Evolutionary conservation across 2,888 invertebrate genomes (phyloP).

Genomic region (Lochmaea crataegi): DNA sequence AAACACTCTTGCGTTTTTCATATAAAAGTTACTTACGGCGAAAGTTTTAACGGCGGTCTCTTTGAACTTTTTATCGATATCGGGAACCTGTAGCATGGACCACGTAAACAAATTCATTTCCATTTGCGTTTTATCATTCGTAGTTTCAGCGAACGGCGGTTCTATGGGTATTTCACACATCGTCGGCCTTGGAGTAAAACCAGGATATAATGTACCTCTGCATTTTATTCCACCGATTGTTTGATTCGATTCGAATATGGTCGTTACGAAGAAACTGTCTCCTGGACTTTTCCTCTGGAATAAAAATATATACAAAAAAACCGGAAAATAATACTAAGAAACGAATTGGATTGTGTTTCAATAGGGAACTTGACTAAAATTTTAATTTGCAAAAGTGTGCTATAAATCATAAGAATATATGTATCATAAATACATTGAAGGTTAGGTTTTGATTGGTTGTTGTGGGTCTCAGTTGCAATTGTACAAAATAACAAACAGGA

Average conservation of each 20-base stretch:
- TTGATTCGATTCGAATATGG: conserved; percentile 82
- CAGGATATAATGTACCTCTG: conserved; percentile 88
- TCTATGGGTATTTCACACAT: conserved; percentile 80
- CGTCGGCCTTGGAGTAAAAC: conserved; percentile 87
- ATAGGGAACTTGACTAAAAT: too few species aligned
- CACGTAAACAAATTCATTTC: conserved; percentile 81
- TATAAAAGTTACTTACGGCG: conserved; percentile 72
- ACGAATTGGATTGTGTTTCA: too few species aligned
- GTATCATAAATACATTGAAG: too few species aligned
- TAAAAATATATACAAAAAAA: conserved; percentile 35
- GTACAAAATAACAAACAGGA: too few species aligned
- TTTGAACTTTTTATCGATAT: conserved; percentile 75
- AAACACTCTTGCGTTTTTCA: too few species aligned
- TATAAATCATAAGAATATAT: too few species aligned
- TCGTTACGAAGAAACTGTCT: conserved; percentile 81
- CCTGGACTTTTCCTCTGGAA: conserved; percentile 73
- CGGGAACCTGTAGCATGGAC: conserved; percentile 72
- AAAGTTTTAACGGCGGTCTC: conserved; percentile 90
- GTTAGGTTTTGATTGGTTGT: too few species aligned
- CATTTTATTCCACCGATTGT: conserved; percentile 87
- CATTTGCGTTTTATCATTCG: conserved; percentile 82
- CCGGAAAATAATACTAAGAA: conserved; percentile 6
- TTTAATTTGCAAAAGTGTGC: too few species aligned
- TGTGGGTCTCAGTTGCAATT: too few species aligned
- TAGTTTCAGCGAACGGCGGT: conserved; percentile 64